phyloP scores from a whole-genome alignment of 2,113 vertebrate species.

The Pseudorasbora parva region DNA sequence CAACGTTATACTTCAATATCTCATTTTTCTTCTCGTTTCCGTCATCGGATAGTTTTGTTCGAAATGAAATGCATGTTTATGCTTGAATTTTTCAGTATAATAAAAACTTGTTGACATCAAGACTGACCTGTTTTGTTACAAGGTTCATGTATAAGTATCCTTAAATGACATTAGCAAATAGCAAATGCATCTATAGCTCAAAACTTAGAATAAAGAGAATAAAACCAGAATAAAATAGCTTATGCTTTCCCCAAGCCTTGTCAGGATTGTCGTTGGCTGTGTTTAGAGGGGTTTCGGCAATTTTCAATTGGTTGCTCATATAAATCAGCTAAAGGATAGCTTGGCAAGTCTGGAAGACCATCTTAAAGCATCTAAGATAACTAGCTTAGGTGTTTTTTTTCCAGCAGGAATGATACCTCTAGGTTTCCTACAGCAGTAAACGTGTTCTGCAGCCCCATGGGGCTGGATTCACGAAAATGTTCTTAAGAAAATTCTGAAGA shows the following conservation, averaged over 20 bases:
- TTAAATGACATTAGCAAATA: not conserved
- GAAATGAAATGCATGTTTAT: not conserved
- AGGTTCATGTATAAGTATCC: not conserved
- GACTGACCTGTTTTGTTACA: not conserved
- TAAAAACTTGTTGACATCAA: not conserved
- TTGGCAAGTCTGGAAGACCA: not conserved
- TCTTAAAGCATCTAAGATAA: not conserved
- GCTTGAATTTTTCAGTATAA: not conserved
- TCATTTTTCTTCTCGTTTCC: not conserved
- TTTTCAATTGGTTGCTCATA: not conserved
- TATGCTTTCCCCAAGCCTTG: too few relatives aligned
- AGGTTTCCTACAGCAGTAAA: not conserved
- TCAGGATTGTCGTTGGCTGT: not conserved
- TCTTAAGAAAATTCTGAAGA: too few relatives aligned
- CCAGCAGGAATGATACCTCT: not conserved
- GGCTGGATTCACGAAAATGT: too few relatives aligned
- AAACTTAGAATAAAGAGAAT: too few relatives aligned
- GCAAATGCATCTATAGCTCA: not conserved
- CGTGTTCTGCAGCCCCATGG: too few relatives aligned
- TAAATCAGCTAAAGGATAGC: not conserved
- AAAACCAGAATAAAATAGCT: too few relatives aligned
- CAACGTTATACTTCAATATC: conserved; percentile 40
- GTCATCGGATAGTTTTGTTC: not conserved
- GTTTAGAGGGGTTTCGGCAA: not conserved
- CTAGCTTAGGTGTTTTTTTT: not conserved